A percentile compares a stretch with the other conserved stretches of the same genome.
Evolutionary conservation across 2,113 vertebrate genomes (phyloP).

Genomic region (Corvus hawaiiensis): DNA sequence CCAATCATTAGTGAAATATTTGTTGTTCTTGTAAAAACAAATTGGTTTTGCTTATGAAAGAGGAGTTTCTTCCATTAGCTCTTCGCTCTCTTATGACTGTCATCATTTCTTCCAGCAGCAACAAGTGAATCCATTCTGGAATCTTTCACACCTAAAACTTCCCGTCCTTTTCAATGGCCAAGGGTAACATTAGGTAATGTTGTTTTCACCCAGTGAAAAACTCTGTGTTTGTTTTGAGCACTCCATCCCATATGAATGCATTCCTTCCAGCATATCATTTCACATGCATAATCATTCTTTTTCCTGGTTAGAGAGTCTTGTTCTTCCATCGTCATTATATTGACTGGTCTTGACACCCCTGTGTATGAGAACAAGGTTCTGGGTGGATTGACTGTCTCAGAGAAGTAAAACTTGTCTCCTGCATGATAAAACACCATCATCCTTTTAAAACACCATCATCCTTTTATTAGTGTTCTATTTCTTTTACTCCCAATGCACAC

Average conservation of each 20-base stretch:
- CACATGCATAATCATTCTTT: constrained; percentile 35
- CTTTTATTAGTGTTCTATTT: background rate
- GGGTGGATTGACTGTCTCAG: background rate
- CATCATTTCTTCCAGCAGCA: constrained; percentile 77
- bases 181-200: constrained; percentile 78
- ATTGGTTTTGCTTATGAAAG: constrained; percentile 19
- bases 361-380: background rate
- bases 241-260: constrained; percentile 53
- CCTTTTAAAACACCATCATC: background rate
- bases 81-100: constrained; percentile 60
- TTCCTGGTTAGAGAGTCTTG: background rate
- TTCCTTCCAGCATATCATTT: constrained; percentile 50
- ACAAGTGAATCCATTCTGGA: constrained; percentile 73
- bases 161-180: constrained; percentile 74
- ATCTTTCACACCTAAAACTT: constrained; percentile 72
- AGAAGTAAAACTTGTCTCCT: constrained; percentile 11
- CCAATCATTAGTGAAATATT: background rate
- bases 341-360: background rate
- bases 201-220: constrained; percentile 60
- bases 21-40: constrained; percentile 12
- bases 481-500: background rate
- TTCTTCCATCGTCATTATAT: background rate
- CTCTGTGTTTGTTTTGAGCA: constrained; percentile 51
- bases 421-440: constrained; percentile 34
- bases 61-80: constrained; percentile 47